Conservation (phyloP, 1,140 invertebrate species). For the Drosophila novamexicana region DNA sequence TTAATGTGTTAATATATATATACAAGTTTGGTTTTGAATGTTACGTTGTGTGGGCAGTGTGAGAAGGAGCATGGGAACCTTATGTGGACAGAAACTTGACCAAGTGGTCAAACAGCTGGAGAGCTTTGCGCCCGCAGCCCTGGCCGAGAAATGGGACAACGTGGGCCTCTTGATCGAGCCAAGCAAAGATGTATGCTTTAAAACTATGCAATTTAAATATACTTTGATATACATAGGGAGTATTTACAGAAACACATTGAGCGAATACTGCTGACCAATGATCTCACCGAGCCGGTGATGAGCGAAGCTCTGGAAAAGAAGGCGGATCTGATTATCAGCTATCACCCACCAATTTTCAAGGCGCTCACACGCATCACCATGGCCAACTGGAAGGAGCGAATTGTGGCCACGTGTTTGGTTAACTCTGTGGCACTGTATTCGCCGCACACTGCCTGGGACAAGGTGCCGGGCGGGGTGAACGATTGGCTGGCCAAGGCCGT, state of each 20-base stretch:
- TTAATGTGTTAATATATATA: neutral
- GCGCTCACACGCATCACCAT: slow-evolving; percentile 93
- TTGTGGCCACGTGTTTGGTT: slow-evolving; percentile 92
- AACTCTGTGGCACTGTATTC: slow-evolving; percentile 96
- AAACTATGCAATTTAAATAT: neutral
- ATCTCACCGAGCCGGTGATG: slow-evolving; percentile 95
- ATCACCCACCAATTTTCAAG: slow-evolving; percentile 97
- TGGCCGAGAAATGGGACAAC: slow-evolving; percentile 97
- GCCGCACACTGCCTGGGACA: slow-evolving; percentile 96
- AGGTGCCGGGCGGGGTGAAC: slow-evolving; percentile 93
- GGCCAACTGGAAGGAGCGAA: slow-evolving; percentile 91
- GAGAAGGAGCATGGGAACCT: slow-evolving; percentile 56
- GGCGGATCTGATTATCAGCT: slow-evolving; percentile 94
- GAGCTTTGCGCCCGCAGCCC: slow-evolving; percentile 88
- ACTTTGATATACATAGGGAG: no score
- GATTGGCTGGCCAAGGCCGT: slow-evolving; percentile 95
- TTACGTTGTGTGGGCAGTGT: slow-evolving; percentile 22
- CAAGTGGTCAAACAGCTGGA: slow-evolving; percentile 88
- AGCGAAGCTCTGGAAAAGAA: slow-evolving; percentile 90
- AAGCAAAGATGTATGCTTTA: slow-evolving; percentile 75
- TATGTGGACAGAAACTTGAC: slow-evolving; percentile 85
- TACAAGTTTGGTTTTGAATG: slow-evolving; percentile 11
- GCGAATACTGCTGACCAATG: slow-evolving; percentile 95
- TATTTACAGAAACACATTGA: slow-evolving; percentile 85
- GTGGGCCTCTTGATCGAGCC: slow-evolving; percentile 96